Base-by-base conservation (phyloP, 2,113 vertebrate genomes). In the Aphelocoma coerulescens region DNA sequence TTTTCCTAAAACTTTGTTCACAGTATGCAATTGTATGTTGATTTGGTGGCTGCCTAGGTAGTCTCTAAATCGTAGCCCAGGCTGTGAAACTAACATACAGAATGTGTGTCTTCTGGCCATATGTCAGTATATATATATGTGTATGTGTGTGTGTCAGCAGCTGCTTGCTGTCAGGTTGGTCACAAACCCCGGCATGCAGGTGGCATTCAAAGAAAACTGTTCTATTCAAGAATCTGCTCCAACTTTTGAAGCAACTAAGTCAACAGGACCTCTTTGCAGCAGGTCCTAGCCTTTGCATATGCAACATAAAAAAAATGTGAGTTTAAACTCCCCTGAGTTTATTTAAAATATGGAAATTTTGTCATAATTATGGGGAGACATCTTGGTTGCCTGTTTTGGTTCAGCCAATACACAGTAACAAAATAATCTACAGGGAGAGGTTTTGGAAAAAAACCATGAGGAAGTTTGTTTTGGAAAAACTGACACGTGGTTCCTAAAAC, bases 391-490 rank as follows among this genome's bases (percentile, higher is more conserved):
- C 37, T 69, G 63, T 76, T 96, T 86, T 84, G 43, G 54, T 78
- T 90, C 27, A 32, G 52, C 32, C 63, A 86, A 62, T 43, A 90
- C 86, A 80, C 33, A 71, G 11, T 49, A 89, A 35, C 33, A 84
- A 89, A 88, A 63, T 24, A 79, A 63, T n/a, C 41, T 61, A 32
- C 62, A 80, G 35, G n/a, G 71, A 73, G 44, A 49, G 14, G 46
- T 73, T 90, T 83, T 32, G 18, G 22, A 24, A 39, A 88, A 89
- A 78, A 48, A 10, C 6, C 8, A 11, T 14, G 28, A 65, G 51
- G 80, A 62, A 71, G 33, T 71, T 74, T 95, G 78, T 91, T 92
- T 95, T 85, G 89, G 83, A 95, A 96, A 92, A 62, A 81, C 16
- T 82, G 74, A 65, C 79, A 67, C 10, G 24, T 78, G 59, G 15